Evolutionary conservation across 2,888 invertebrate genomes (phyloP).

Genomic region (Rotaria magnacalcarata): DNA sequence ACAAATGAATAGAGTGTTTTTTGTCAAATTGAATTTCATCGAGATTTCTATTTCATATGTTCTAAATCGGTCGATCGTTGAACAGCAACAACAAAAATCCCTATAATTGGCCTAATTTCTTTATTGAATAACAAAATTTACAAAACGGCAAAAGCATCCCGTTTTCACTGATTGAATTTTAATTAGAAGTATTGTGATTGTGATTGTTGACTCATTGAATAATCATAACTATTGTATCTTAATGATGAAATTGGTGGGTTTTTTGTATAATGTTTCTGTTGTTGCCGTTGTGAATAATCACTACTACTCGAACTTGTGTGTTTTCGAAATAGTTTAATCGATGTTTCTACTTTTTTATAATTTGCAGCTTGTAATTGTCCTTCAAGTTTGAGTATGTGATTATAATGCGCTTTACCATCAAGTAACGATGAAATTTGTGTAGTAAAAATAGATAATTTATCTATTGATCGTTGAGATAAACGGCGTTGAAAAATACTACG

Average conservation of each 20-base stretch:
- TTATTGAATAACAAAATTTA: not conserved
- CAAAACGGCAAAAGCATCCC: not conserved
- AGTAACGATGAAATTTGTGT: not conserved
- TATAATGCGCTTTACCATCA: not conserved
- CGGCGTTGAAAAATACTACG: constrained; percentile 18
- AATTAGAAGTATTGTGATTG: constrained; percentile 1
- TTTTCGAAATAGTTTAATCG: not conserved
- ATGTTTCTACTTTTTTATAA: not conserved
- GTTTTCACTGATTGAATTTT: not conserved
- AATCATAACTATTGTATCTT: not conserved
- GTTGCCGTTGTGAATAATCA: constrained; percentile 28
- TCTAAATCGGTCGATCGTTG: no score
- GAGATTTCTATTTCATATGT: no score
- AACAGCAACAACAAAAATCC: no score
- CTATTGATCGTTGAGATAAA: not conserved
- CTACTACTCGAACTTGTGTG: constrained; percentile 23
- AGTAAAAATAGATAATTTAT: not conserved
- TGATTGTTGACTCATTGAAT: not conserved
- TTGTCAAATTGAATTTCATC: no score
- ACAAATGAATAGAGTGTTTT: no score
- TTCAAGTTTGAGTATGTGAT: not conserved
- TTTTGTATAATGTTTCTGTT: not conserved
- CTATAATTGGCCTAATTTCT: no score
- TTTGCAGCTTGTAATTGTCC: constrained; percentile 12
- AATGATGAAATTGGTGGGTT: not conserved